phyloP scores from a whole-genome alignment of 2,113 vertebrate species.

The Edolisoma coerulescens region DNA sequence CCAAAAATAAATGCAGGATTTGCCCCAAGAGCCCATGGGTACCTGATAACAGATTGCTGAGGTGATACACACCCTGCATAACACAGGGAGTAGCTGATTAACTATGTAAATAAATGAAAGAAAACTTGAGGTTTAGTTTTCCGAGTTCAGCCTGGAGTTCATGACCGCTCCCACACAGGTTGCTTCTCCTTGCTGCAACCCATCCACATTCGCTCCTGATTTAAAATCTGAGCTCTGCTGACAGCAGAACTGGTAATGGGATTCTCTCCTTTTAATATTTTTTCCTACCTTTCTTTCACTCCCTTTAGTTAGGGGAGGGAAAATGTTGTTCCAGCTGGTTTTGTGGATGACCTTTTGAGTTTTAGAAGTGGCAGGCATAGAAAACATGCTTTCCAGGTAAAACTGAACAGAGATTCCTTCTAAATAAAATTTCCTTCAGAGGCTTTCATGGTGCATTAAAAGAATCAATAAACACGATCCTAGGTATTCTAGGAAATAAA shows the following conservation, averaged over 20 bases:
- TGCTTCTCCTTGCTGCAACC: background rate
- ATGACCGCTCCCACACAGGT: background rate
- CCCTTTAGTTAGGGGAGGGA: background rate
- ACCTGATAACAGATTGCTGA: background rate
- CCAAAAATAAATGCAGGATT: background rate
- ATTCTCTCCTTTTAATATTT: background rate
- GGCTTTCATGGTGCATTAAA: background rate
- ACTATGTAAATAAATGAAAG: conserved; percentile 7
- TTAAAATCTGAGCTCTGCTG: background rate
- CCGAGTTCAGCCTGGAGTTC: conserved; percentile 9
- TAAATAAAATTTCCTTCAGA: background rate
- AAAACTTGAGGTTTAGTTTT: conserved; percentile 10
- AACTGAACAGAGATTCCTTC: background rate
- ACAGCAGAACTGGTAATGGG: background rate
- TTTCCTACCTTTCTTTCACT: background rate
- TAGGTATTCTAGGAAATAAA: background rate
- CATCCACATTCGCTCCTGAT: background rate
- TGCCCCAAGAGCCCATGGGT: background rate
- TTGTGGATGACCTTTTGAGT: background rate
- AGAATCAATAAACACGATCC: background rate
- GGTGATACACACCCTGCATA: background rate
- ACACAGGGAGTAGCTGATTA: background rate
- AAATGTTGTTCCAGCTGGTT: background rate
- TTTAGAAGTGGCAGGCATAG: background rate
- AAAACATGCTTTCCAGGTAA: background rate